Evolutionary conservation across 2,113 vertebrate species (phyloP), one percentile per base, ranked within the genome.

Genomic region (Mesoclemmys tuberculata): DNA sequence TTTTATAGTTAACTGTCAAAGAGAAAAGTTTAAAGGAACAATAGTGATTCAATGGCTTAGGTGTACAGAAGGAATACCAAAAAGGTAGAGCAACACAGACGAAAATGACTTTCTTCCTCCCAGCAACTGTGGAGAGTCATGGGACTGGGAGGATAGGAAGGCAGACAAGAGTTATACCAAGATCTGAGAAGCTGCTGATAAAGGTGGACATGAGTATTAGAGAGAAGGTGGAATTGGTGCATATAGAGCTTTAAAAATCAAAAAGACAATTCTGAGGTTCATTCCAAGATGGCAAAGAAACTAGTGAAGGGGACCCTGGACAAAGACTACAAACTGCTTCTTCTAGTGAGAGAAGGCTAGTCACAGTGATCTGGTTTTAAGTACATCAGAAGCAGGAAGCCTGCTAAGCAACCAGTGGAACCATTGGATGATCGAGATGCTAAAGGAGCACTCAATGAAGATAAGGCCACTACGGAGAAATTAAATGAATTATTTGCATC

Each of bases 331-430:
- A 44, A 35, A 79, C 54, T 64, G 44, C 31, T 85, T 86, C 46
- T 35, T 5, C 1, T 0, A 78, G 22, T 3, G 11, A 78, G 24
- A 93, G 5, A 1, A 87, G 10, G 21, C 2, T 46, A 74, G 4
- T 46, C 79, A 87, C 86, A 95, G 74, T 54, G 55, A 81, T 5
- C 27, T 68, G 21, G 49, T 51, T 51, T 51, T 51, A 51, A 14
- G 49, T 14, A 51, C 49, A 10, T 5, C 51, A 52, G 51, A 52
- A 52, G 51, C 51, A 52, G 51, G 51, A 52, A 52, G 51, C 10
- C 49, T 49, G 49, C 10, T 49, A 49, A 49, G 12, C 49, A 49
- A 49, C 49, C 49, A 49, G 49, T 49, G 49, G 49, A 10, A 16
- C 51, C 51, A 52, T 5, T 52, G 16, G 16, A 52, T 16, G 14